Base-by-base conservation (phyloP, 2,888 invertebrate species). In the Cantharis flavilabris region DNA sequence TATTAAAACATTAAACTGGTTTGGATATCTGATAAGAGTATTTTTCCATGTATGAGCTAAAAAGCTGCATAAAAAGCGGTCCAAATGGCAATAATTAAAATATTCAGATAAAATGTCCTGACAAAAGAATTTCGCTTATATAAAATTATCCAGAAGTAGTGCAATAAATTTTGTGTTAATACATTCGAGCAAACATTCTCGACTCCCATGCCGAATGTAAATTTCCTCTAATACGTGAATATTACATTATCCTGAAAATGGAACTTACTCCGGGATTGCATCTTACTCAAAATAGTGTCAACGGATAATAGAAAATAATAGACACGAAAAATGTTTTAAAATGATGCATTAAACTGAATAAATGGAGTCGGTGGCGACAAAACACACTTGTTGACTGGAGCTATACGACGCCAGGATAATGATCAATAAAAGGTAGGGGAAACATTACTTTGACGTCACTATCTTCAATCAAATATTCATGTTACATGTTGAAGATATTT, bases 301-400 rank as follows among this genome's bases (percentile, higher is more conserved):
- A 49, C 49, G n/a, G 49, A 49, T 49, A 49, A 49, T 67, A 67
- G 26, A 16, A 11, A 67, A 67, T 67, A 67, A 26, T 72, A n/a
- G 23, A 26, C 23, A 30, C 23, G 20, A 70, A 70, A 70, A 70
- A 70, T 70, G 33, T 70, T 70, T 70, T 33, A 70, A 70, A 70
- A 33, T 30, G 70, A 70, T 18, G 73, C 69, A 73, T 73, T 69
- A 23, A 71, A 49, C 14, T 72, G 73, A 72, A 63, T 72, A 71
- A 76, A 77, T 76, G 77, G 73, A 77, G 75, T 49, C 80, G 71
- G 75, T 63, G 75, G 76, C 71, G 76, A 77, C 76, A 70, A 67
- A 49, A 75, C 79, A 81, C 82, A 83, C 82, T 83, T 83, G 82
- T 83, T 82, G 83, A 82, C 82, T 82, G 76, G 77, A 81, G 74